Evolutionary conservation across 2,113 vertebrate species (phyloP).

Genomic region (Oreotrochilus melanogaster): DNA sequence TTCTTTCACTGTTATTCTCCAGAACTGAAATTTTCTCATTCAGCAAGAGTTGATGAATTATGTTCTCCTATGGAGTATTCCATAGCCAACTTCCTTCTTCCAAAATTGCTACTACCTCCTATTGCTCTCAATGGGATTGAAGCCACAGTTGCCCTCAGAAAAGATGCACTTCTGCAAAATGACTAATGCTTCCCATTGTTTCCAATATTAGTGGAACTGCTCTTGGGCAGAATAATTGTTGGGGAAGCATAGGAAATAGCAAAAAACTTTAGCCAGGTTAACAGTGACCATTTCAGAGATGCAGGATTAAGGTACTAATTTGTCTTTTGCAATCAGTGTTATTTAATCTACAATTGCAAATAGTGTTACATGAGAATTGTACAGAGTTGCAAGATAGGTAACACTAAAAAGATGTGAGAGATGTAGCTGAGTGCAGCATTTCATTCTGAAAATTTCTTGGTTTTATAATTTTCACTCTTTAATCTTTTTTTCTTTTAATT

Average conservation of each 20-base stretch:
- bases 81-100: neutral
- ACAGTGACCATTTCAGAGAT: neutral
- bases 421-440: neutral
- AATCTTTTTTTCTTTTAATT: neutral
- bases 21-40: constrained; percentile 19
- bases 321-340: neutral
- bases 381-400: neutral
- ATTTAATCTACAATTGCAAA: neutral
- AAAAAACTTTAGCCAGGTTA: neutral
- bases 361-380: neutral
- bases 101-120: constrained; percentile 52
- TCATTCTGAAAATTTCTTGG: neutral
- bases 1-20: neutral
- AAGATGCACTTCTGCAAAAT: constrained; percentile 42
- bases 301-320: neutral
- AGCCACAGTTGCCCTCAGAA: constrained; percentile 32
- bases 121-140: constrained; percentile 36
- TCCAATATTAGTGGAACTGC: constrained; percentile 1
- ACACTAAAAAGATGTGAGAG: neutral
- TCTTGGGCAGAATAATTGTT: constrained; percentile 2
- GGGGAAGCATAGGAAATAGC: neutral
- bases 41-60: constrained; percentile 29
- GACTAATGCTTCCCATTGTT: constrained; percentile 52
- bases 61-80: constrained; percentile 34
- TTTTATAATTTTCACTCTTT: neutral